These are phyloP conservation scores for Protaetia brevitarsis DNA, from an alignment of 1,140 invertebrate genomes.

Conservation along the genomic window DNA sequence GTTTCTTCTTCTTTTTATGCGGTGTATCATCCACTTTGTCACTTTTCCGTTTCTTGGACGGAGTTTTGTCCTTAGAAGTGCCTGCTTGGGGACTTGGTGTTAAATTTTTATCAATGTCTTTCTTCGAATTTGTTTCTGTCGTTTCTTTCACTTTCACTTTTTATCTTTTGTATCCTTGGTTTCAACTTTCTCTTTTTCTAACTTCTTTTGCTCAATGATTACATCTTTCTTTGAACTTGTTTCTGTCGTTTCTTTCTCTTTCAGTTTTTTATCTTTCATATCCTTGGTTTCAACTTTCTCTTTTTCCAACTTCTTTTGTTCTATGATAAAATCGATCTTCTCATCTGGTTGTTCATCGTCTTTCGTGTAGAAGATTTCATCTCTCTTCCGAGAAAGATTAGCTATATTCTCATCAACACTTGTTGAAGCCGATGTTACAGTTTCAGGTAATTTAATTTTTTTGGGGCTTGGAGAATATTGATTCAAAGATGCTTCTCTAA, in stretches of 20 bases:
- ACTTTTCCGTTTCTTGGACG: slow-evolving; percentile 27
- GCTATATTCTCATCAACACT: background rate
- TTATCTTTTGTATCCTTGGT: slow-evolving; percentile 1
- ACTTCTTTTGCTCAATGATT: no score
- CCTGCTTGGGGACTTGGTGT: slow-evolving; percentile 3
- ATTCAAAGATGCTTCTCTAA: slow-evolving; percentile 40
- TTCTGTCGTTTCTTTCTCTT: no score
- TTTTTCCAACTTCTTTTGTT: slow-evolving; percentile 50
- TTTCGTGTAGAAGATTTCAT: slow-evolving; percentile 52
- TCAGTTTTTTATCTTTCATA: no score
- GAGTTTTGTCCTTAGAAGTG: slow-evolving; percentile 22
- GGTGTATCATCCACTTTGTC: slow-evolving; percentile 35
- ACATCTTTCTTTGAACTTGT: no score
- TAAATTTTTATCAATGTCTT: no score
- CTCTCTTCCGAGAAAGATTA: slow-evolving; percentile 41
- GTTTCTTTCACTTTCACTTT: slow-evolving; percentile 26
- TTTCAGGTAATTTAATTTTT: slow-evolving; percentile 9
- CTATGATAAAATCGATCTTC: slow-evolving; percentile 54
- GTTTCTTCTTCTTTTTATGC: slow-evolving; percentile 25
- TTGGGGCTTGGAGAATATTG: slow-evolving; percentile 19
- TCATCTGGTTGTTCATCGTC: slow-evolving; percentile 53
- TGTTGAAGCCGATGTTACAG: background rate
- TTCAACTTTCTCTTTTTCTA: slow-evolving; percentile 16
- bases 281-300: no score
- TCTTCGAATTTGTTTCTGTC: slow-evolving; percentile 22